These are phyloP conservation scores for Leptinotarsa juncta DNA, from an alignment of 2,888 invertebrate species.

Conservation along the genomic window DNA sequence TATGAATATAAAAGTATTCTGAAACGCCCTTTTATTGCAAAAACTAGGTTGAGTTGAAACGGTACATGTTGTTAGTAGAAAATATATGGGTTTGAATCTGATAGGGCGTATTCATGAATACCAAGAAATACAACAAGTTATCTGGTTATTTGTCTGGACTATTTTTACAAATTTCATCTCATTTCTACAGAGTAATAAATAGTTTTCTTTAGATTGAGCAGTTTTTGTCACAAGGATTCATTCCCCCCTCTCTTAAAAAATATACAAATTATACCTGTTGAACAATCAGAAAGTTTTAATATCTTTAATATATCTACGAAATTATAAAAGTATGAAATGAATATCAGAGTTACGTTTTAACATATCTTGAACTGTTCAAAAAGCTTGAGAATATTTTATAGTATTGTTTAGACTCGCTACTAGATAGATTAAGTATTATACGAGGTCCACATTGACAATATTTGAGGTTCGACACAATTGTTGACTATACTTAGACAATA, in stretches of 20 bases:
- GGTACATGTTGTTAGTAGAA: no score
- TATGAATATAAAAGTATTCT: no score
- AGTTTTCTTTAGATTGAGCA: no score
- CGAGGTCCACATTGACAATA: constrained; percentile 50
- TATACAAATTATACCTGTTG: constrained; percentile 26
- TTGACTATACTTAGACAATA: constrained; percentile 53
- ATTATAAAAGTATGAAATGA: neutral
- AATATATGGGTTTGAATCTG: no score
- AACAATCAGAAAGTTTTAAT: constrained; percentile 34
- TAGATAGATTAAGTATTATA: constrained; percentile 25
- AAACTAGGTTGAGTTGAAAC: no score
- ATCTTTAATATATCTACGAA: constrained; percentile 28
- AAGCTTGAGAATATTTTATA: constrained; percentile 19
- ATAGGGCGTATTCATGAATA: no score
- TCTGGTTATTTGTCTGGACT: no score
- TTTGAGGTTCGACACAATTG: constrained; percentile 28
- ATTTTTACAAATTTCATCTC: no score
- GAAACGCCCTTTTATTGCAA: no score
- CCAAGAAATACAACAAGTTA: no score
- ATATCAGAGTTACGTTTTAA: neutral
- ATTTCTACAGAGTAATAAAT: no score
- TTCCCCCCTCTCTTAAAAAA: neutral
- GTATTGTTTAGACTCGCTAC: constrained; percentile 1
- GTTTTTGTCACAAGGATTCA: neutral
- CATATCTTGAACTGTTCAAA: neutral